Evolutionary conservation across 2,113 vertebrate species (phyloP).

Genomic region (Anhinga rufa): DNA sequence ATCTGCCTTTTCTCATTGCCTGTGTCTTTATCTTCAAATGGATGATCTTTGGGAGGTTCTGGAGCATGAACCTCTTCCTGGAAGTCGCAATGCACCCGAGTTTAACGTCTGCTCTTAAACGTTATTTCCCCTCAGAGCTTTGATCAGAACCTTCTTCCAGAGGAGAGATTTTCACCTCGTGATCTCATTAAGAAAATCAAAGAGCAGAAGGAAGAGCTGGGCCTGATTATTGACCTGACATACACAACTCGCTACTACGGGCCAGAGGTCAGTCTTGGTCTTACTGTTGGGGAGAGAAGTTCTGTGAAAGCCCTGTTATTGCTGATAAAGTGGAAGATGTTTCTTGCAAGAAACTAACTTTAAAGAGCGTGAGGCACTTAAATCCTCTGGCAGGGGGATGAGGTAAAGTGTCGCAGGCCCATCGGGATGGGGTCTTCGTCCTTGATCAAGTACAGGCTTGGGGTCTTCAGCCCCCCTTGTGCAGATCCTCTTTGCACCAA

Average conservation of each 20-base stretch:
- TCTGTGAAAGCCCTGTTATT: neutral
- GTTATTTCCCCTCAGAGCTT: constrained; percentile 62
- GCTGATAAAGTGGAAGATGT: neutral
- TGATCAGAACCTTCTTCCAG: constrained; percentile 46
- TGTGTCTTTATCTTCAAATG: accelerated
- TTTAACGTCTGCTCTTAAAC: neutral
- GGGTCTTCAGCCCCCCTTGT: accelerated
- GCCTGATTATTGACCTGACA: constrained; percentile 87
- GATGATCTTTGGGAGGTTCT: neutral
- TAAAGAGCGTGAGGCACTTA: accelerated
- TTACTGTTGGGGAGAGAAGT: accelerated
- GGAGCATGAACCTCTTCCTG: neutral
- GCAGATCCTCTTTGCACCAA: neutral
- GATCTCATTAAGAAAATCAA: constrained; percentile 78
- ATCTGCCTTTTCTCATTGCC: neutral
- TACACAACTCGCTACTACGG: constrained; percentile 85
- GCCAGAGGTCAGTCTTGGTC: constrained; percentile 63
- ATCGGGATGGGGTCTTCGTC: accelerated
- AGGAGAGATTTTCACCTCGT: constrained; percentile 75
- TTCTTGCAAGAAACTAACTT: neutral
- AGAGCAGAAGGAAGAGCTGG: constrained; percentile 79
- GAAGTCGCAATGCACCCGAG: accelerated
- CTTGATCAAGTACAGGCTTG: neutral
- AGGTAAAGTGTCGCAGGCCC: too few species aligned
- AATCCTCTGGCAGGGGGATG: neutral